These are phyloP conservation scores for Blera fallax DNA, from an alignment of 2,888 invertebrate genomes.

Conservation along the genomic window DNA sequence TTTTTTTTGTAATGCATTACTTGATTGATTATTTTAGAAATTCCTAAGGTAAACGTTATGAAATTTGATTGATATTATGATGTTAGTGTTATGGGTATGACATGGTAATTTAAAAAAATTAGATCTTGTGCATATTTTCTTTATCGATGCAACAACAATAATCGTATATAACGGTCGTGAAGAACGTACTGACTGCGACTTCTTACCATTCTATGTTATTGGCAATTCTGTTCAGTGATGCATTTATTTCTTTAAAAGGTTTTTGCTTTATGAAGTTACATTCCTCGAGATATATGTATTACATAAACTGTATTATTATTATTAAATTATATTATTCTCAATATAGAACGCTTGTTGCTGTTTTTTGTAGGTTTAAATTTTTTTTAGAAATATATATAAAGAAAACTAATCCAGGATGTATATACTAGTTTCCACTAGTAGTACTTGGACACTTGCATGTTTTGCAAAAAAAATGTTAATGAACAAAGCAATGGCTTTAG, in stretches of 20 bases:
- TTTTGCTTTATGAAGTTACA: constrained; percentile 17
- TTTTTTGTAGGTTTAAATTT: constrained; percentile 38
- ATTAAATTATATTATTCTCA: constrained; percentile 37
- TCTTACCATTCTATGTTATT: not conserved
- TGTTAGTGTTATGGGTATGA: too few relatives aligned
- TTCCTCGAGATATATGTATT: constrained; percentile 17
- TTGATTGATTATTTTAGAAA: not conserved
- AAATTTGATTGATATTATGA: not conserved
- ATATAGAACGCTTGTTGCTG: constrained; percentile 57
- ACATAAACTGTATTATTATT: constrained; percentile 42
- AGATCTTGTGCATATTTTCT: too few relatives aligned
- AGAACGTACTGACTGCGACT: too few relatives aligned
- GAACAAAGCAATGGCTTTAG: not conserved
- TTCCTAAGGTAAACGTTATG: not conserved
- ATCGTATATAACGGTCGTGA: too few relatives aligned
- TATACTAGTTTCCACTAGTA: not conserved
- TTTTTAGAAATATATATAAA: constrained; percentile 6
- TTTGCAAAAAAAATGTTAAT: not conserved
- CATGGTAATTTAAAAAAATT: too few relatives aligned
- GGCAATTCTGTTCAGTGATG: not conserved
- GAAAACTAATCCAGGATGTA: not conserved
- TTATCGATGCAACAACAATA: too few relatives aligned
- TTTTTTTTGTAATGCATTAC: constrained; percentile 21
- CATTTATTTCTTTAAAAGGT: constrained; percentile 3
- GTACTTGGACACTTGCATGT: not conserved